Evolutionary conservation across 2,888 invertebrate species (phyloP).

Genomic region (Oscheius myriophilus): DNA sequence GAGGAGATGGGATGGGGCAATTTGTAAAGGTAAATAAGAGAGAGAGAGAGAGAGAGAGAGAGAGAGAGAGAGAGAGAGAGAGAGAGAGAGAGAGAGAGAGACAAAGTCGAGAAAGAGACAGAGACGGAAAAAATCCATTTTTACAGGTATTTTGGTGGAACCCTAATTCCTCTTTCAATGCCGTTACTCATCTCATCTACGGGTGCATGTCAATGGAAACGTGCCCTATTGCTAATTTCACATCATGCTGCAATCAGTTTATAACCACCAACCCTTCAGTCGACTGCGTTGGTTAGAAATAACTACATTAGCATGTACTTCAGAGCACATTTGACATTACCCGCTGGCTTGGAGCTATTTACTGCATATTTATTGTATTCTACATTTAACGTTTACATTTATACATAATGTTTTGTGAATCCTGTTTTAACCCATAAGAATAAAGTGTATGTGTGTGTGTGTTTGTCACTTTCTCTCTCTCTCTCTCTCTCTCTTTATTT

Average conservation of each 20-base stretch:
- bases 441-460: too few relatives aligned
- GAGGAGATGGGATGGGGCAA: background rate
- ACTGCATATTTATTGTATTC: too few relatives aligned
- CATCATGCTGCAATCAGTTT: background rate
- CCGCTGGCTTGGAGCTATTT: too few relatives aligned
- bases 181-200: background rate
- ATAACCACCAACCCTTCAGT: background rate
- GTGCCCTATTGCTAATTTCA: conserved; percentile 8
- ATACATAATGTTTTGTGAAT: too few relatives aligned
- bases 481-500: too few relatives aligned
- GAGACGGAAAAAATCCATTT: too few relatives aligned
- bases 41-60: background rate
- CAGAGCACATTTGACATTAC: too few relatives aligned
- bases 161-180: background rate
- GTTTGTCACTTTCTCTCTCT: too few relatives aligned
- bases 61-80: background rate
- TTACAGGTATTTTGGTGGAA: background rate
- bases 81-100: background rate
- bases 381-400: too few relatives aligned
- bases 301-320: too few relatives aligned
- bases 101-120: background rate
- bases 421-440: too few relatives aligned
- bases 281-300: background rate
- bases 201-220: background rate
- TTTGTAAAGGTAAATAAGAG: background rate